Percentiles rank a stretch among this genome's conserved stretches.
These are phyloP conservation scores for Triplophysa dalaica DNA, from an alignment of 2,113 vertebrate genomes.

Conservation along the genomic window DNA sequence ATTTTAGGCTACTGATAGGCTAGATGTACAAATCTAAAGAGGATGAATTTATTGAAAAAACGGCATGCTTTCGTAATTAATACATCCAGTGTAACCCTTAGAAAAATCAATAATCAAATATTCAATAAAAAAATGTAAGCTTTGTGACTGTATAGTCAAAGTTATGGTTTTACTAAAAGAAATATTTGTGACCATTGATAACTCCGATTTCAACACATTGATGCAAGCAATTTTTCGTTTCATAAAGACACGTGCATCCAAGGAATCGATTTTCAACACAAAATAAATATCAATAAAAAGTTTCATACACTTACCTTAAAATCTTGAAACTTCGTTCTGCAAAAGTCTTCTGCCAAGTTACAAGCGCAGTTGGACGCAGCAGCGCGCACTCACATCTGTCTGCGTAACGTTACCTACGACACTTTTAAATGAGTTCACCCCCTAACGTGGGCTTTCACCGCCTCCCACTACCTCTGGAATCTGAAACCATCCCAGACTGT, in stretches of 20 bases:
- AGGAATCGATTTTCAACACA: not conserved
- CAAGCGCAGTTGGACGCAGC: not conserved
- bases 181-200: too few relatives aligned
- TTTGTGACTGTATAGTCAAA: too few relatives aligned
- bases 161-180: too few relatives aligned
- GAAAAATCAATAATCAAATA: too few relatives aligned
- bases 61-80: too few relatives aligned
- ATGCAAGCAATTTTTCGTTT: not conserved
- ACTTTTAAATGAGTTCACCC: slow-evolving; percentile 22
- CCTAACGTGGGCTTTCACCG: not conserved
- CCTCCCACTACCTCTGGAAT: slow-evolving; percentile 27
- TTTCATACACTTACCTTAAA: not conserved
- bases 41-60: too few relatives aligned
- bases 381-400: not conserved
- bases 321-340: not conserved
- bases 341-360: not conserved
- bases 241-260: not conserved
- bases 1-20: too few relatives aligned
- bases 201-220: too few relatives aligned
- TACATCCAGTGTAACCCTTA: too few relatives aligned
- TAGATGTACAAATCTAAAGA: too few relatives aligned
- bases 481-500: slow-evolving; percentile 6
- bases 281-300: not conserved
- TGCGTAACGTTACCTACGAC: not conserved
- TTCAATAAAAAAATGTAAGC: too few relatives aligned